phyloP scores from a whole-genome alignment of 2,797 vertebrate species.

The Pagetopsis macropterus region DNA sequence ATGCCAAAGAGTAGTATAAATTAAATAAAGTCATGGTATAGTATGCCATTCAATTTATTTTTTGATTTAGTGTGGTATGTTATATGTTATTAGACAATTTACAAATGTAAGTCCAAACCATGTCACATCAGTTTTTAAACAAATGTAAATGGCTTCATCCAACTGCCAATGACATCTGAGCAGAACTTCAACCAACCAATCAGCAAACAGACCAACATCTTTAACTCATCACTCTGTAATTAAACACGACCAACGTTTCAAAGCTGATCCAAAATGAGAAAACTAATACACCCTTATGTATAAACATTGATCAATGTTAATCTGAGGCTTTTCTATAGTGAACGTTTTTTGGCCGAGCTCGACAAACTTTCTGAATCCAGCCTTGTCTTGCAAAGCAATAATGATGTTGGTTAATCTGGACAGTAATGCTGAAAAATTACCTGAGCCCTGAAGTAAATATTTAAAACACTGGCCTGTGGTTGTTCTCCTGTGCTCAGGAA shows the following conservation, averaged over 20 bases:
- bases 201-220: background rate
- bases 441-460: slow-evolving; percentile 37
- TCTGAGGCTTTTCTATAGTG: background rate
- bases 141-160: background rate
- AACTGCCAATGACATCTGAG: background rate
- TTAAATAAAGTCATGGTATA: too few species aligned
- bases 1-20: too few species aligned
- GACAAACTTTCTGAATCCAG: background rate
- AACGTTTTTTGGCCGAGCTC: background rate
- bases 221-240: background rate
- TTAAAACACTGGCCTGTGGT: slow-evolving; percentile 37
- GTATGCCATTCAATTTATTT: too few species aligned
- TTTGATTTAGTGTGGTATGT: too few species aligned
- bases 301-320: background rate
- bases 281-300: background rate
- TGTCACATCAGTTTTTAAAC: background rate
- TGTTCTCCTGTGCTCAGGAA: slow-evolving; percentile 51
- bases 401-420: slow-evolving; percentile 26
- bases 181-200: background rate
- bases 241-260: slow-evolving; percentile 1
- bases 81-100: background rate
- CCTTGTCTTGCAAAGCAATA: slow-evolving; percentile 1
- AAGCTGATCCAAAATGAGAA: background rate
- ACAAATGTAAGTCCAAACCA: background rate
- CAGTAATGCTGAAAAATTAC: slow-evolving; percentile 39